A percentile compares a stretch with the other conserved stretches of the same genome.
Evolutionary conservation across 2,113 vertebrate species (phyloP).

Genomic region (Neotragus pygmaeus): DNA sequence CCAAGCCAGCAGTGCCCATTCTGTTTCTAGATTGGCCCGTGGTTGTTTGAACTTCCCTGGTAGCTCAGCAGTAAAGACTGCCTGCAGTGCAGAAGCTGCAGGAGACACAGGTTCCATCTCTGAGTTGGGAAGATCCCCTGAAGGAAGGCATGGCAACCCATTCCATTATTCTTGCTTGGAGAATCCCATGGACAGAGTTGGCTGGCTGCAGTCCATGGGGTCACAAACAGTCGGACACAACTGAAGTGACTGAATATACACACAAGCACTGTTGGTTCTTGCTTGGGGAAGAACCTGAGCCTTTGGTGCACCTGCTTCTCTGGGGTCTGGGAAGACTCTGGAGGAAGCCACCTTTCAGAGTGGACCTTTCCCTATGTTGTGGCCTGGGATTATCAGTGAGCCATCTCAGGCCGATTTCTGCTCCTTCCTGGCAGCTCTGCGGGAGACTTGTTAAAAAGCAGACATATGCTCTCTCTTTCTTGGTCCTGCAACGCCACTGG

Average conservation of each 20-base stretch:
- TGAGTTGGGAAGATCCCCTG: not conserved
- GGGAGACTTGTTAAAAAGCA: not conserved
- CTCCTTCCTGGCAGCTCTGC: not conserved
- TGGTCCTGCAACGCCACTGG: not conserved
- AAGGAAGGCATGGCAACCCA: not conserved
- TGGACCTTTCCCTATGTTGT: not conserved
- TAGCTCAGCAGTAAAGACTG: not conserved
- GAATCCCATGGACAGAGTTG: not conserved
- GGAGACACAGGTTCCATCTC: not conserved
- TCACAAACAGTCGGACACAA: not conserved
- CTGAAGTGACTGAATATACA: not conserved
- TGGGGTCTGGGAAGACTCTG: not conserved
- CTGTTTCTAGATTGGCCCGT: not conserved
- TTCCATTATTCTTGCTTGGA: not conserved
- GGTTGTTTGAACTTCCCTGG: not conserved
- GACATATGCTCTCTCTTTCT: not conserved
- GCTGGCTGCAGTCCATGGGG: not conserved
- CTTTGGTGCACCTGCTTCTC: not conserved
- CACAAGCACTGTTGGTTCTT: not conserved
- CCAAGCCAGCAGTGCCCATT: not conserved
- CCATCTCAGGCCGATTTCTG: not conserved
- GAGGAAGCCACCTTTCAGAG: not conserved
- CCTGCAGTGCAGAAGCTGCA: not conserved
- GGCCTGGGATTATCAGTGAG: not conserved
- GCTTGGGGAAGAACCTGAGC: not conserved